Percentiles rank a stretch among this genome's conserved stretches.
Evolutionary conservation across 2,888 invertebrate genomes (phyloP).

Genomic region (Stomorhina lunata): DNA sequence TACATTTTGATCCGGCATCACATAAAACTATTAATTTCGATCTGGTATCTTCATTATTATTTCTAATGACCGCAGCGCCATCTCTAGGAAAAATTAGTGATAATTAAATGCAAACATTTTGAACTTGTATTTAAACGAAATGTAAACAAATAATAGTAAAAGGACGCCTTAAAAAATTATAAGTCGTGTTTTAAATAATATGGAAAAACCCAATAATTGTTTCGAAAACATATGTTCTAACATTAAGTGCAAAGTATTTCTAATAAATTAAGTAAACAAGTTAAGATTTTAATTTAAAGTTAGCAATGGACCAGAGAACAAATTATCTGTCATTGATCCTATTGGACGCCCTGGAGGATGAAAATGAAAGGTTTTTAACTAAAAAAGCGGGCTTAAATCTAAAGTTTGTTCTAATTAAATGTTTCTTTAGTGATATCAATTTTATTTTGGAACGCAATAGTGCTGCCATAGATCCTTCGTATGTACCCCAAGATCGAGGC

Average conservation of each 20-base stretch:
- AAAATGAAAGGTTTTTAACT: conserved; percentile 71
- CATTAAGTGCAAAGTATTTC: neutral
- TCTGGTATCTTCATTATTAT: neutral
- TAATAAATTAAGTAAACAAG: neutral
- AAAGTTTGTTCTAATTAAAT: neutral
- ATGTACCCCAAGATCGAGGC: conserved; percentile 85
- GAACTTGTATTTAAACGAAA: neutral
- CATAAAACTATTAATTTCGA: neutral
- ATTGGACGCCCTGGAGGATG: conserved; percentile 79
- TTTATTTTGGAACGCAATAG: conserved; percentile 76
- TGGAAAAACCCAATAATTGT: neutral
- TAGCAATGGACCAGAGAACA: conserved; percentile 68
- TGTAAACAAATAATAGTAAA: neutral
- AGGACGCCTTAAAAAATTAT: neutral
- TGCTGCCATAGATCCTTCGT: conserved; percentile 83
- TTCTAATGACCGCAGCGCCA: neutral
- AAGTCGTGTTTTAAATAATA: neutral
- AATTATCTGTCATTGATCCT: conserved; percentile 77
- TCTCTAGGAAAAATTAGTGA: neutral
- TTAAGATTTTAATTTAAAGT: no score
- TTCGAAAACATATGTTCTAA: neutral
- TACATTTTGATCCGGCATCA: no score
- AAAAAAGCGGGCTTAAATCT: neutral
- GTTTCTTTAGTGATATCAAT: conserved; percentile 68
- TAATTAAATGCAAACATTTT: conserved; percentile 4